Evolutionary conservation across 2,888 invertebrate genomes (phyloP).

Genomic region (Candidula unifasciata): DNA sequence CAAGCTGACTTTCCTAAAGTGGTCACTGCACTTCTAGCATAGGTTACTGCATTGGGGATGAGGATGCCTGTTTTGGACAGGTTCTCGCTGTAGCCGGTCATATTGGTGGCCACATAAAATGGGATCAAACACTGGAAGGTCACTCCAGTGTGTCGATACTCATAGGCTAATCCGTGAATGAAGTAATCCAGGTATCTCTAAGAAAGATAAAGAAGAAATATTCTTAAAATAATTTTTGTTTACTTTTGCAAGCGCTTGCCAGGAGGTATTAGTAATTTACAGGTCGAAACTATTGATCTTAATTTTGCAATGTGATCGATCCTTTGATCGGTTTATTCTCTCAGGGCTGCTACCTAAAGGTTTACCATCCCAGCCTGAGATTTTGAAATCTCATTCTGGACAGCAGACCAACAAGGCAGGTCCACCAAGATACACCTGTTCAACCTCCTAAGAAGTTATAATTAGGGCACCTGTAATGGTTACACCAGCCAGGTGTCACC

Average conservation of each 20-base stretch:
- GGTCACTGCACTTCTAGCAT: slow-evolving; percentile 83
- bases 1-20: slow-evolving; percentile 88
- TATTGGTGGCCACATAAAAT: slow-evolving; percentile 92
- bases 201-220: slow-evolving; percentile 3
- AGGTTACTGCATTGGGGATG: slow-evolving; percentile 74
- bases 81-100: slow-evolving; percentile 89
- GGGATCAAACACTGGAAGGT: slow-evolving; percentile 92
- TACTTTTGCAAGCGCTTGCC: background rate
- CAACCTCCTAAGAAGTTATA: no score
- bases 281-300: no score
- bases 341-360: no score
- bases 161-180: slow-evolving; percentile 88
- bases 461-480: no score
- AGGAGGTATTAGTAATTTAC: background rate
- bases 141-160: slow-evolving; percentile 86
- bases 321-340: no score
- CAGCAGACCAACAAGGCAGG: no score
- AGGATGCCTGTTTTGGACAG: slow-evolving; percentile 73
- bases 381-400: no score
- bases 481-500: no score
- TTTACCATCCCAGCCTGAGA: no score
- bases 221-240: background rate
- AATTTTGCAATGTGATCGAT: no score
- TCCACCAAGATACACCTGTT: no score
- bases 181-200: slow-evolving; percentile 79